Conservation (phyloP, 2,888 invertebrate species). For the Parthenolecanium corni region DNA sequence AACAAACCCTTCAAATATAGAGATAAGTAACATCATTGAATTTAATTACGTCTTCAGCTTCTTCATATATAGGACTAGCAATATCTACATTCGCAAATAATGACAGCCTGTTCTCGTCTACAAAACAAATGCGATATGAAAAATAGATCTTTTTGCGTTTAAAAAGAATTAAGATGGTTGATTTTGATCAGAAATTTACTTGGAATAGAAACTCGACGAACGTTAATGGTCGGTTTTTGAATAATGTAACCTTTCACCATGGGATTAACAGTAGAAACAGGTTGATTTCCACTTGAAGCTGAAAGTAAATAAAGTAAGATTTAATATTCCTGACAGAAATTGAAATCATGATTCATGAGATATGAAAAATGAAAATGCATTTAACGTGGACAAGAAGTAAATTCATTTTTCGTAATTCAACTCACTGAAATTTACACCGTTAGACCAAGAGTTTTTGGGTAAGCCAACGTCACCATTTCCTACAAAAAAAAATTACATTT, state of each 20-base stretch:
- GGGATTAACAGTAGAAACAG: neutral
- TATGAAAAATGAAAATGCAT: neutral
- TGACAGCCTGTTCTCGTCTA: neutral
- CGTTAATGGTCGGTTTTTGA: neutral
- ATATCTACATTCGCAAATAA: neutral
- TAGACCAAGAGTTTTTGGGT: neutral
- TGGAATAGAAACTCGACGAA: neutral
- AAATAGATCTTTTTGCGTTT: neutral
- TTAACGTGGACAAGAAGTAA: neutral
- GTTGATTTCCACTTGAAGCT: neutral
- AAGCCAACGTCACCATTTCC: neutral
- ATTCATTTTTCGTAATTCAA: neutral
- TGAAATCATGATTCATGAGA: neutral
- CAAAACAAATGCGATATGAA: no score
- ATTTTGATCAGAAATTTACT: neutral
- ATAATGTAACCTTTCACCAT: neutral
- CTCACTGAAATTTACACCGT: neutral
- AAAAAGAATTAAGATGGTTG: no score
- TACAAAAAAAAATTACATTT: neutral
- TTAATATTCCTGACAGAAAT: neutral
- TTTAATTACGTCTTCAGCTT: neutral
- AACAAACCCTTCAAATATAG: no score
- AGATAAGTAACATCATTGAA: no score
- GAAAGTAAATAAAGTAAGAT: neutral
- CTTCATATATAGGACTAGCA: constrained; percentile 2